A percentile compares a stretch with the other conserved stretches of the same genome.
phyloP scores from a whole-genome alignment of 2,888 invertebrate genomes.

The Acanthosepion esculentum region DNA sequence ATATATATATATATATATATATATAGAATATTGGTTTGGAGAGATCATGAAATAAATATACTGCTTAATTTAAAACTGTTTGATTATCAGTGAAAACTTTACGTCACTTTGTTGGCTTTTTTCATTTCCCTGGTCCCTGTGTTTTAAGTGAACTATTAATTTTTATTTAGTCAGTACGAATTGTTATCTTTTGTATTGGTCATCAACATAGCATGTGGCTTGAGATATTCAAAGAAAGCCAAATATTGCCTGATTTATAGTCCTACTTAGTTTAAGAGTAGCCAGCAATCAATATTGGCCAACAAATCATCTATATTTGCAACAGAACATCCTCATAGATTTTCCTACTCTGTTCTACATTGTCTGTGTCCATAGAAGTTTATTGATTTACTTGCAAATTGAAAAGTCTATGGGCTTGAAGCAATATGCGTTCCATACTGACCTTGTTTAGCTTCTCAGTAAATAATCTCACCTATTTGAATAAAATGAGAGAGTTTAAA shows the following conservation, averaged over 20 bases:
- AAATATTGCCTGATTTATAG: neutral
- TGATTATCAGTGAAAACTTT: no score
- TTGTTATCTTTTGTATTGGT: neutral
- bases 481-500: neutral
- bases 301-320: neutral
- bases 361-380: neutral
- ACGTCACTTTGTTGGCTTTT: no score
- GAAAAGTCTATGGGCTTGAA: neutral
- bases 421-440: neutral
- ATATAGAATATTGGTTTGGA: no score
- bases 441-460: neutral
- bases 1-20: no score
- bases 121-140: no score
- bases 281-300: neutral
- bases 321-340: conserved; percentile 18
- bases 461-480: neutral
- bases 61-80: no score
- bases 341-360: neutral
- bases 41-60: no score
- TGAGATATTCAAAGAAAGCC: neutral
- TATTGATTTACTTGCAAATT: conserved; percentile 6
- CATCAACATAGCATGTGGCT: neutral
- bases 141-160: no score
- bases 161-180: no score
- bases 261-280: neutral